Base-by-base conservation (phyloP, 2,797 vertebrate genomes). In the Danio albolineatus region DNA sequence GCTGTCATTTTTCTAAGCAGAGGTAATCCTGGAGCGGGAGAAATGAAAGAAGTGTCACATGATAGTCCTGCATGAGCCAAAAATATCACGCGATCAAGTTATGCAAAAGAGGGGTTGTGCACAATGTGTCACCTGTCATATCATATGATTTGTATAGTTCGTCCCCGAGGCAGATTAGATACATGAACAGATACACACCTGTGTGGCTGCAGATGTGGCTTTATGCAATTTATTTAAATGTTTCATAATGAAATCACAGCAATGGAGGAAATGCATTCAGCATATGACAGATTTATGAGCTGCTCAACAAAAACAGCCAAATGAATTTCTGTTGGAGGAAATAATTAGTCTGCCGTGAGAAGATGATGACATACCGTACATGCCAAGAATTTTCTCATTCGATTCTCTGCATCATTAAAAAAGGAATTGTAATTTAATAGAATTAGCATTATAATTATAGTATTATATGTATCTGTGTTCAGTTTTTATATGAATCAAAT, bases 121-220 rank as follows among this genome's bases (percentile, higher is more conserved):
- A 46, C 12, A 2, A 3, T 41, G 17, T 19, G 41, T 65, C 49
- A 36, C 12, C 8, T 54, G 38, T 43, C 60, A 41, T 64, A 53
- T 65, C 39, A n/a, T 56, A 4, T 43, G 10, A 1, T 60, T 38
- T 48, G 43, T 61, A 39, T 43, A 8, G 43, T 38, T 39, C 4
- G 6, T 38, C 39, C 75, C 19, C 4, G 4, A 17, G 65, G 54
- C 43, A 10, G 54, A 51, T 51, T 19, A 78, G 43, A 41, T 12
- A 21, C 65, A 78, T 21, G n/a, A 17, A 16, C 4, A 59, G 62
- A 65, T 7, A 46, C 62, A 59, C 16, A 48, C 62, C 38, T 48
- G 69, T 53, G 16, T 70, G 28, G 6, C 36, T 51, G 7, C 0
- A 28, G 3, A 28, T 28, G n/a, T n/a, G 28, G 28, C 10, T 36